A percentile compares a stretch with the other conserved stretches of the same genome.
Evolutionary conservation across 2,113 vertebrate species (phyloP).

Genomic region (Colistium nudipinnis): DNA sequence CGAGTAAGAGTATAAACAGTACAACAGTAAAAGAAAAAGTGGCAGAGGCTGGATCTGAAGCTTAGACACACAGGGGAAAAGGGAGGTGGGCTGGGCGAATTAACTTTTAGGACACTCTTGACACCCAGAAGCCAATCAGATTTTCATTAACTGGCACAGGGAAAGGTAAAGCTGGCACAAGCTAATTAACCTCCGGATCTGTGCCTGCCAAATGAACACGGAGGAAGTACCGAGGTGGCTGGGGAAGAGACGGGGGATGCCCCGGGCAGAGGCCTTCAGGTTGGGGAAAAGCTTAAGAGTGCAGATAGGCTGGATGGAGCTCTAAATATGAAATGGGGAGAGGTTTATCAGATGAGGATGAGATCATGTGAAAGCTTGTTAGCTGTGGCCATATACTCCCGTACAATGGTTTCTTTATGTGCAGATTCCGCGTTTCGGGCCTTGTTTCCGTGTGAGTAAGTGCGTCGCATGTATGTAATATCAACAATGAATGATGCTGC

Average conservation of each 20-base stretch:
- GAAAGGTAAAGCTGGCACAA: slow-evolving; percentile 80
- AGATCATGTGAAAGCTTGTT: slow-evolving; percentile 25
- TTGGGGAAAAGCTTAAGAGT: slow-evolving; percentile 52
- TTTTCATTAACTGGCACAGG: slow-evolving; percentile 85
- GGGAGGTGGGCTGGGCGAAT: slow-evolving; percentile 71
- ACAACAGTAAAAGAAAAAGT: slow-evolving; percentile 26
- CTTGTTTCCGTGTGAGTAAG: neutral
- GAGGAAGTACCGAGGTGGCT: slow-evolving; percentile 71
- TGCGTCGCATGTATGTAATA: neutral
- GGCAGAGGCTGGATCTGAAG: slow-evolving; percentile 56
- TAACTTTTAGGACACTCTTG: slow-evolving; percentile 86
- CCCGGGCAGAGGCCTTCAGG: slow-evolving; percentile 70
- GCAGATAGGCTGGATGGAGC: slow-evolving; percentile 42
- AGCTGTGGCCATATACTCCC: slow-evolving; percentile 7
- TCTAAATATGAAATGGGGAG: slow-evolving; percentile 33
- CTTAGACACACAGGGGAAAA: slow-evolving; percentile 74
- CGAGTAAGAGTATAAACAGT: slow-evolving; percentile 34
- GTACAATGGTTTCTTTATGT: neutral
- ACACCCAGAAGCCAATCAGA: slow-evolving; percentile 85
- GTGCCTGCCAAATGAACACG: slow-evolving; percentile 69
- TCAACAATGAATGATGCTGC: too few species aligned
- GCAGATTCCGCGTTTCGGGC: neutral
- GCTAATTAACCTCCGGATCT: slow-evolving; percentile 84
- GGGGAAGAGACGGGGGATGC: slow-evolving; percentile 59
- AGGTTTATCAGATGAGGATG: slow-evolving; percentile 3